A percentile compares a stretch with the other conserved stretches of the same genome.
Evolutionary conservation across 2,113 vertebrate genomes (phyloP).

Genomic region (Phylloscopus trochiloides): DNA sequence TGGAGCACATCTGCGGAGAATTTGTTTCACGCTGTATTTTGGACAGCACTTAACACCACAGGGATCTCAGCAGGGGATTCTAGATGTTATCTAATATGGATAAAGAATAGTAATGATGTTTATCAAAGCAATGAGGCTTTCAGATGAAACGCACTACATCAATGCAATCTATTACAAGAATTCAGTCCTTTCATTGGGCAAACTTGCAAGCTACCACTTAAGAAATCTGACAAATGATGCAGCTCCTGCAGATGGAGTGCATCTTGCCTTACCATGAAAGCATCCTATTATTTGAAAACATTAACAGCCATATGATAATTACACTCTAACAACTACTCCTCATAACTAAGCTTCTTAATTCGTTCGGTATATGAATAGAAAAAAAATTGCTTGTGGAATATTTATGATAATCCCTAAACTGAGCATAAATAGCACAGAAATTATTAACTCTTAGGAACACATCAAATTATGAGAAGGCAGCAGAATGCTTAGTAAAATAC

Average conservation of each 20-base stretch:
- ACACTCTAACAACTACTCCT: not conserved
- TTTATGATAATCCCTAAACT: not conserved
- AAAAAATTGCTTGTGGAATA: not conserved
- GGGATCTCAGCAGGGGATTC: not conserved
- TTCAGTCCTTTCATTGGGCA: not conserved
- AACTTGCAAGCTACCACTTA: not conserved
- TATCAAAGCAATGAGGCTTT: constrained; percentile 4
- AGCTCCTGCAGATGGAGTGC: not conserved
- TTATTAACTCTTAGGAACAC: not conserved
- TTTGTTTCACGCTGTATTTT: not conserved
- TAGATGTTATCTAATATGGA: not conserved
- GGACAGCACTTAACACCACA: not conserved
- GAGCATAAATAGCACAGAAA: not conserved
- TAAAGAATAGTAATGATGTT: not conserved
- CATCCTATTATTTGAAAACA: not conserved
- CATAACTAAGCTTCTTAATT: not conserved
- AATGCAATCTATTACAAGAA: not conserved
- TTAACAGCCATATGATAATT: not conserved
- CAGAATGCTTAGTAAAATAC: not conserved
- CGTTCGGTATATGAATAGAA: not conserved
- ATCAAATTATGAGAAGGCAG: not conserved
- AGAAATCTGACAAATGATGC: not conserved
- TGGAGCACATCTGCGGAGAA: not conserved
- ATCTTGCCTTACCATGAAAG: not conserved
- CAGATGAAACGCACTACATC: not conserved